phyloP scores from a whole-genome alignment of 37 sponge, comb jelly and placozoan species.

The Chondrilla cf. caribensis region DNA sequence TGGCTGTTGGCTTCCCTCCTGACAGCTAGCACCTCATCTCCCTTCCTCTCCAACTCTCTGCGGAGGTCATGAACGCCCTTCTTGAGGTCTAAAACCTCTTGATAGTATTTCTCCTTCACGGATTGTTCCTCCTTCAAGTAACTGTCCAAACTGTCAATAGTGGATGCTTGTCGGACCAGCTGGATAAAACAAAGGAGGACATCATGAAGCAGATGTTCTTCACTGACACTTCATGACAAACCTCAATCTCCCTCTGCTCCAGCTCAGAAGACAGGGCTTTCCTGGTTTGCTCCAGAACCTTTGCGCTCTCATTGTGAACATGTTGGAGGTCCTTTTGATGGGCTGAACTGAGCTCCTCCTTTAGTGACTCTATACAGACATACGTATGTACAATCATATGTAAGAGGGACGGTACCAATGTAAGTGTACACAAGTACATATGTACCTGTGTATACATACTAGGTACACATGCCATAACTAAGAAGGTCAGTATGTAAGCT shows the following conservation, averaged over 20 bases:
- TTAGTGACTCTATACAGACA: neutral
- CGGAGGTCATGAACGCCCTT: constrained; percentile 5
- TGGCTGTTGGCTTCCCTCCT: constrained; percentile 47
- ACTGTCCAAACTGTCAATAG: neutral
- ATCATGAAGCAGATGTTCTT: too few species aligned
- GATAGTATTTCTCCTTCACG: neutral
- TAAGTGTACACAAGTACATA: neutral
- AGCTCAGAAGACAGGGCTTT: too few species aligned
- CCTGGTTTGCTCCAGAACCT: too few species aligned
- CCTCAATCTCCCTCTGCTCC: too few species aligned
- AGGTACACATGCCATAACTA: neutral
- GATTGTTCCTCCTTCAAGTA: constrained; percentile 1
- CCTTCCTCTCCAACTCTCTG: constrained; percentile 49
- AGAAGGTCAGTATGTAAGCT: too few species aligned
- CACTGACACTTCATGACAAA: too few species aligned
- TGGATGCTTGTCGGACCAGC: neutral
- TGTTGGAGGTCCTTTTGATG: too few species aligned
- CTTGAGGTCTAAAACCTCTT: neutral
- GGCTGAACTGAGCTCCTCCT: neutral
- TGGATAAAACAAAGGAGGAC: neutral
- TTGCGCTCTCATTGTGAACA: too few species aligned
- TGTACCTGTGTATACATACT: neutral
- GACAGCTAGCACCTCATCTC: constrained; percentile 36
- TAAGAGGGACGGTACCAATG: neutral
- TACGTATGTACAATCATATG: neutral